These are phyloP conservation scores for Hylia prasina DNA, from an alignment of 2,113 vertebrate genomes.

Conservation along the genomic window DNA sequence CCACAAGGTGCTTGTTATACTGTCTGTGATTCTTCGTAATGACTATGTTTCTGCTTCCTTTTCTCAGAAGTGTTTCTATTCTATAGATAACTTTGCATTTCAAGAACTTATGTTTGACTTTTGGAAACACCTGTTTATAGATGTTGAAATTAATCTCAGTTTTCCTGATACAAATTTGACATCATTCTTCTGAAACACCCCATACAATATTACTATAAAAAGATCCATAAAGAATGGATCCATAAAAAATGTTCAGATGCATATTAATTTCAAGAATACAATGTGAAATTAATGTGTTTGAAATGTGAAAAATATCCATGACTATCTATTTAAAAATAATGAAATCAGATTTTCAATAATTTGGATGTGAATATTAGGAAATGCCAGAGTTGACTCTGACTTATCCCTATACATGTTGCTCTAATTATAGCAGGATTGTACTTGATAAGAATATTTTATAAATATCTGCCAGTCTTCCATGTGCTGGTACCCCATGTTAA, in stretches of 20 bases:
- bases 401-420: neutral
- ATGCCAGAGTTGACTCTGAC: neutral
- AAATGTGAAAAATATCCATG: neutral
- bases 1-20: neutral
- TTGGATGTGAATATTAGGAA: neutral
- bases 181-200: neutral
- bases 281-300: neutral
- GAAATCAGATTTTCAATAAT: neutral
- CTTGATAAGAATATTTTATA: constrained; percentile 42
- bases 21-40: neutral
- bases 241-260: neutral
- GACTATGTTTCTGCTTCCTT: neutral
- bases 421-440: constrained; percentile 17
- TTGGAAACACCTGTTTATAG: neutral
- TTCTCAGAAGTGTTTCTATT: neutral
- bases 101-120: neutral
- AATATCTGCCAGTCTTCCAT: neutral
- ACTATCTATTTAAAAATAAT: neutral
- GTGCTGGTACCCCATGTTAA: neutral
- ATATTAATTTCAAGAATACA: neutral
- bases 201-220: neutral
- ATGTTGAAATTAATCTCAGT: neutral
- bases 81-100: neutral
- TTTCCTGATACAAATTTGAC: neutral
- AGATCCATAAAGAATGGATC: neutral